phyloP scores from a whole-genome alignment of 2,113 vertebrate species.

The Clarias magur region DNA sequence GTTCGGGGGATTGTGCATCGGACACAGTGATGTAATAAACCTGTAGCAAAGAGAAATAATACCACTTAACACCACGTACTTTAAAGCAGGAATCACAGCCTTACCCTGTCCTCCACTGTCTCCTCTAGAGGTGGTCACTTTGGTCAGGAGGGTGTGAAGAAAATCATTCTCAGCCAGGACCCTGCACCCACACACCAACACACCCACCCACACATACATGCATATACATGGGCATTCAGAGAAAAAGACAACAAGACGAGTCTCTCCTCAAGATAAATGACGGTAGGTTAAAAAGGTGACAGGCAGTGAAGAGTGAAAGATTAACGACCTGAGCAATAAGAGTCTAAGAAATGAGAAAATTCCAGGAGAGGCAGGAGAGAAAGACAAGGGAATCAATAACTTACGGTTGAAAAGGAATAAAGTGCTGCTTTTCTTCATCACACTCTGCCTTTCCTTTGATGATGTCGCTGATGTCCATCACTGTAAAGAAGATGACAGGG shows the following conservation, averaged over 20 bases:
- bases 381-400: constrained; percentile 52
- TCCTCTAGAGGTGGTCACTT: constrained; percentile 87
- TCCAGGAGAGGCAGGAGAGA: not conserved
- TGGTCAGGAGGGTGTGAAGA: constrained; percentile 88
- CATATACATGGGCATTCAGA: constrained; percentile 12
- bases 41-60: constrained; percentile 42
- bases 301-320: constrained; percentile 1
- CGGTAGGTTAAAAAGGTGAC: not conserved
- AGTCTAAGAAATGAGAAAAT: constrained; percentile 19
- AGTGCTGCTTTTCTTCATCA: constrained; percentile 95
- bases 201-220: constrained; percentile 1
- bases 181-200: constrained; percentile 68
- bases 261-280: constrained; percentile 25
- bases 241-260: not conserved
- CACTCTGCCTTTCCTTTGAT: constrained; percentile 94
- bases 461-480: constrained; percentile 97
- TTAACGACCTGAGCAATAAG: not conserved
- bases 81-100: not conserved
- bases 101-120: constrained; percentile 96
- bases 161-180: constrained; percentile 90
- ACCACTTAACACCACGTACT: not conserved
- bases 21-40: constrained; percentile 21
- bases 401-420: constrained; percentile 97
- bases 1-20: not conserved
- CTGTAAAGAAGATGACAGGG: constrained; percentile 61